Evolutionary conservation across 2,113 vertebrate species (phyloP), one percentile per base, ranked within the genome.

Genomic region (Burhinus bistriatus): DNA sequence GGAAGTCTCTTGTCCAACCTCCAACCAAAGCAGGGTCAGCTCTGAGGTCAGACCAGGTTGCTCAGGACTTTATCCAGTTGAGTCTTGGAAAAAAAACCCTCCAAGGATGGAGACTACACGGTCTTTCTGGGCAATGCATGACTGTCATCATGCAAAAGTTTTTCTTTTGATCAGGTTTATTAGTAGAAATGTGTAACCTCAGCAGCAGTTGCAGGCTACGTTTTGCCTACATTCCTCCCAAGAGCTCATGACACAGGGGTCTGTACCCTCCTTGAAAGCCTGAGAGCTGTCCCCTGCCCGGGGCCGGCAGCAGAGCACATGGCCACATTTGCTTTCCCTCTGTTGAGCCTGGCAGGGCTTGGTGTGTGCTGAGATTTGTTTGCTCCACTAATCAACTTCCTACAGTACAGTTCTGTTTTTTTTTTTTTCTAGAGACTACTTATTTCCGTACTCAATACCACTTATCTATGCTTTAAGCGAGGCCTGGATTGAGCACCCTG

Each of bases 41-140:
- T 32, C 38, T 65, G 64, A n/a, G 51, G 58, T 72, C 19, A 70
- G 42, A 34, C 27, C 8, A n/a, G 38, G 29, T 52, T 82, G 22
- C 54, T 81, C 26, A 71, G 62, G 47, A 61, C 12, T 47, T 83
- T 6, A 36, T 12, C 18, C 15, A 65, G 22, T 7, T 19, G 10
- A 4, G 4, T 81, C 38, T 54, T 59, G 40, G 49, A 51, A 65
- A 47, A 47, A 36, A 62, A 70, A 75, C 4, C 5, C 12, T 83
- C 36, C 3, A 9, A 17, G 44, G 11, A 42, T 36, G 44, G 54
- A 57, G 44, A 25, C 25, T 49, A 23, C 12, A 16, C 0, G 0
- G 29, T 90, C 54, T 65, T 21, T 36, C 34, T 64, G 23, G 42
- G 38, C 23, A 38, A 42, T 12, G 11, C 15, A 14, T 47, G n/a